Percentiles rank a stretch among this genome's conserved stretches.
Conservation (phyloP, 2,113 vertebrate species). For the Oxyruncus cristatus region DNA sequence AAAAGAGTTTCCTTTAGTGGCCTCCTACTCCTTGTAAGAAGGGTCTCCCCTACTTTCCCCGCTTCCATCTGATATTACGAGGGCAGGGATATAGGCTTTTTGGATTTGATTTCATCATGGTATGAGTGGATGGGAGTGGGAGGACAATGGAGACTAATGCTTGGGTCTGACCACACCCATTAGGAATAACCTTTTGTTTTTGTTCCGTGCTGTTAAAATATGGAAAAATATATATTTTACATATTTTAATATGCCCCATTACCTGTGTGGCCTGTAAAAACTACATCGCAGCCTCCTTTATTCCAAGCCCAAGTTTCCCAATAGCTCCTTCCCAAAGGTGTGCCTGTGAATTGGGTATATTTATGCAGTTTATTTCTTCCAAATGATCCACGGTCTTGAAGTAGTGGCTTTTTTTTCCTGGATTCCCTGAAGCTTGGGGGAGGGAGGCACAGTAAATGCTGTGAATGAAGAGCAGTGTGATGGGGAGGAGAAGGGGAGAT, state of each 20-base stretch:
- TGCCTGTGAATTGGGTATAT: conserved; percentile 60
- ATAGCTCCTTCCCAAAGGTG: conserved; percentile 37
- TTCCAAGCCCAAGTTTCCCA: conserved; percentile 7
- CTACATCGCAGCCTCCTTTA: conserved; percentile 34
- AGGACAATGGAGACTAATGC: conserved; percentile 20
- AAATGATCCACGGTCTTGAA: neutral
- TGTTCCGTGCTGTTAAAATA: conserved; percentile 45
- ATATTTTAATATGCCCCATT: conserved; percentile 51
- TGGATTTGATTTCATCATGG: conserved; percentile 1
- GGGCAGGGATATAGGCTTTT: conserved; percentile 6
- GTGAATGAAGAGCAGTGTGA: neutral
- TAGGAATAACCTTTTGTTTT: conserved; percentile 48
- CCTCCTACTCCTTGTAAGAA: conserved; percentile 50
- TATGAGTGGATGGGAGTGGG: neutral
- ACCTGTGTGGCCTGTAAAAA: conserved; percentile 57
- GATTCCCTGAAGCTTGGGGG: neutral
- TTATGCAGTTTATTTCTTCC: conserved; percentile 63
- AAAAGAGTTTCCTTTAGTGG: conserved; percentile 40
- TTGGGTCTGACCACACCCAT: conserved; percentile 40
- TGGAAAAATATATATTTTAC: conserved; percentile 44
- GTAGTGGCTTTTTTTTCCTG: neutral
- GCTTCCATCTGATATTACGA: neutral
- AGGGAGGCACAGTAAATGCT: neutral
- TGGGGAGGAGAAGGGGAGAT: neutral
- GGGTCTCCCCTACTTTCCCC: neutral